phyloP scores from a whole-genome alignment of 2,113 vertebrate species.

The Panthera uncia region DNA sequence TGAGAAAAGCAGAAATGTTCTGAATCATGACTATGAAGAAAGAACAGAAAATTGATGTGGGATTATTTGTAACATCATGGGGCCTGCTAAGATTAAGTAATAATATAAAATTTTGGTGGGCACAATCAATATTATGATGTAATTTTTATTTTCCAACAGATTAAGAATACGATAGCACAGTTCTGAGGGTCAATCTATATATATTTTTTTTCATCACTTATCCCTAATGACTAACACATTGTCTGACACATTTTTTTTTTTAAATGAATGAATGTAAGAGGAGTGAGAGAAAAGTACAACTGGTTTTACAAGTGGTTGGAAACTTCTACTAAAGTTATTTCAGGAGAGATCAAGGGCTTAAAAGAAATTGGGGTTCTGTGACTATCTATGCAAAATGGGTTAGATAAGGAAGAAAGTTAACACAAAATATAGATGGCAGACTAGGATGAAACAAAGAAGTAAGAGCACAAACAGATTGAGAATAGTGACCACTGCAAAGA shows the following conservation, averaged over 20 bases:
- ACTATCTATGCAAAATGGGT: not conserved
- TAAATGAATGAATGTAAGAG: not conserved
- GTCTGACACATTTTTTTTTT: not conserved
- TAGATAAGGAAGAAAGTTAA: not conserved
- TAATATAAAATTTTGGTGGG: not conserved
- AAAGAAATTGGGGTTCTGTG: not conserved
- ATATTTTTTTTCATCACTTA: not conserved
- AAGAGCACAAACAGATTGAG: not conserved
- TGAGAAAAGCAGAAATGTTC: not conserved
- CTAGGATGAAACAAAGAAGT: not conserved
- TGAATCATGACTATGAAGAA: not conserved
- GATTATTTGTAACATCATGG: not conserved
- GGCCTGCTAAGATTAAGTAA: not conserved
- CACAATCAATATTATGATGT: not conserved
- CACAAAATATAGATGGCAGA: not conserved
- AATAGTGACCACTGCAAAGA: not conserved
- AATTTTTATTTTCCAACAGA: constrained; percentile 45
- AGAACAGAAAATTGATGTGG: not conserved
- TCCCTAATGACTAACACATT: not conserved
- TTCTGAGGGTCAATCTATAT: not conserved
- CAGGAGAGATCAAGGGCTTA: not conserved
- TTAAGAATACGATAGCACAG: not conserved
- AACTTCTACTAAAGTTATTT: constrained; percentile 2
- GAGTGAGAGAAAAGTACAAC: not conserved
- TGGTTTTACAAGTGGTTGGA: not conserved